Conservation (phyloP, 1,140 invertebrate species). For the Drosophila bocqueti region DNA sequence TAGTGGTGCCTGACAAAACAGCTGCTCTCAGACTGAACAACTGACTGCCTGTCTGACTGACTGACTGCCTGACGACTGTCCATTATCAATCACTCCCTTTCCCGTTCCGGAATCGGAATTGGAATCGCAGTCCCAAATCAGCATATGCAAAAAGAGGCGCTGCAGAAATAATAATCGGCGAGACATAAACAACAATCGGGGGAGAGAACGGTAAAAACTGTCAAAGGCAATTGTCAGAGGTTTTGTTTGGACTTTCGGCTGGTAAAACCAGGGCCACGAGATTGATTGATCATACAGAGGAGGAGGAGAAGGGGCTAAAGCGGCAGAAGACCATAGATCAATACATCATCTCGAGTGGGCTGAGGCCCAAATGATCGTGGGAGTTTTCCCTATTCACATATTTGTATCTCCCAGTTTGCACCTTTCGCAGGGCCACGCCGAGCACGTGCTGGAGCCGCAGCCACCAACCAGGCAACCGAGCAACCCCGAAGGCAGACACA, state of each 20-base stretch:
- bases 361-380: conserved; percentile 68
- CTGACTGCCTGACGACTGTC: conserved; percentile 14
- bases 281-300: conserved; percentile 68
- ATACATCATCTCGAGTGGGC: conserved; percentile 66
- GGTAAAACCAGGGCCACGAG: conserved; percentile 24
- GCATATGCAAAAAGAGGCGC: conserved; percentile 54
- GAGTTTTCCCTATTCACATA: conserved; percentile 54
- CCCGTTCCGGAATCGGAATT: neutral
- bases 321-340: neutral
- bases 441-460: conserved; percentile 58
- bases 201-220: conserved; percentile 68
- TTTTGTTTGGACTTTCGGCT: conserved; percentile 57
- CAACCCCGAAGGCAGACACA: conserved; percentile 36
- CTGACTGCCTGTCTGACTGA: neutral
- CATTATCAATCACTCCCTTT: conserved; percentile 56
- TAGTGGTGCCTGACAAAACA: conserved; percentile 40
- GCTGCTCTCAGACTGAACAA: conserved; percentile 46
- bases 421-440: conserved; percentile 40
- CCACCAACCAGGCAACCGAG: neutral
- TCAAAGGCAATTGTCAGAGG: conserved; percentile 72
- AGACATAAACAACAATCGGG: conserved; percentile 65
- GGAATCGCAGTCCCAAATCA: conserved; percentile 16
- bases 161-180: conserved; percentile 47
- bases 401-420: conserved; percentile 56
- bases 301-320: neutral